phyloP scores from a whole-genome alignment of 2,888 invertebrate genomes.

The Lasioglossum malachurum region DNA sequence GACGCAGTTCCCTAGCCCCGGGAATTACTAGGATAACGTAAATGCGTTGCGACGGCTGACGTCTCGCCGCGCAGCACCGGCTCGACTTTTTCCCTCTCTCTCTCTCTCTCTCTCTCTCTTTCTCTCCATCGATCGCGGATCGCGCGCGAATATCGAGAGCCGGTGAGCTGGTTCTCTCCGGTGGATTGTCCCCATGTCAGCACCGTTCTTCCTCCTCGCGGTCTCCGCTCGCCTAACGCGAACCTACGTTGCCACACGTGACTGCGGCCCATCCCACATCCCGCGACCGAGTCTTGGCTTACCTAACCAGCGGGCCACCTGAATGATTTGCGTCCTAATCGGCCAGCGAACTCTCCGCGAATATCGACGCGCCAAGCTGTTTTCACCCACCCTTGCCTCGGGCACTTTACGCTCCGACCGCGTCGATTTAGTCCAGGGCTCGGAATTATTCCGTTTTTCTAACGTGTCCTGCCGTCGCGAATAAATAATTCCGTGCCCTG shows the following conservation, averaged over 20 bases:
- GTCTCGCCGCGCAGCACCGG: conserved; percentile 70
- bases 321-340: conserved; percentile 81
- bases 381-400: conserved; percentile 12
- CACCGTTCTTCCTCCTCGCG: conserved; percentile 71
- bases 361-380: conserved; percentile 51
- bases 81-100: conserved; percentile 54
- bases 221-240: conserved; percentile 74
- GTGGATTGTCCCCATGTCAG: conserved; percentile 78
- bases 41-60: conserved; percentile 80
- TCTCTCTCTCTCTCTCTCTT: conserved; percentile 3
- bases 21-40: conserved; percentile 71
- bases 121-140: conserved; percentile 17
- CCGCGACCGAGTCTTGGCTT: conserved; percentile 65
- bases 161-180: conserved; percentile 70
- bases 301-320: conserved; percentile 76
- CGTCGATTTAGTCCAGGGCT: too few species aligned
- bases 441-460: too few species aligned
- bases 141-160: conserved; percentile 35
- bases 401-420: background rate
- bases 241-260: conserved; percentile 82
- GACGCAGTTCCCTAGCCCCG: conserved; percentile 43
- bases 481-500: too few species aligned
- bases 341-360: conserved; percentile 78
- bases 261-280: conserved; percentile 81
- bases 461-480: too few species aligned